Evolutionary conservation across 2,113 vertebrate genomes (phyloP).

Genomic region (Leiothrix lutea): DNA sequence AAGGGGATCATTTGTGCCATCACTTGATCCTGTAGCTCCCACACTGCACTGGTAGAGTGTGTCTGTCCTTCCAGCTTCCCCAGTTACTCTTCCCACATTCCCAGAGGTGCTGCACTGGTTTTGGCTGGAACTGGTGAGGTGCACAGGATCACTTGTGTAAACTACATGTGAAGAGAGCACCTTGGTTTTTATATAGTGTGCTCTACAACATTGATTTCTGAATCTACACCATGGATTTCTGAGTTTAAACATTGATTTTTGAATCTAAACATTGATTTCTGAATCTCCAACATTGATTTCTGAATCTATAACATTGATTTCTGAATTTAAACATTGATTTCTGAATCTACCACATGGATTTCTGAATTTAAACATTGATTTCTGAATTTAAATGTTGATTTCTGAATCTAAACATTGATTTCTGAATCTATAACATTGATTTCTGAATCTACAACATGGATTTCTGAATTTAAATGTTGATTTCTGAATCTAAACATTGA

Average conservation of each 20-base stretch:
- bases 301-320: not conserved
- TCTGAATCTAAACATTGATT: not conserved
- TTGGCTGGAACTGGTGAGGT: not conserved
- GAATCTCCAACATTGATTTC: not conserved
- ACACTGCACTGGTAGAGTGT: not conserved
- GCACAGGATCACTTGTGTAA: not conserved
- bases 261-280: not conserved
- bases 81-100: not conserved
- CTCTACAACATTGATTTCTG: not conserved
- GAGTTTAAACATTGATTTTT: not conserved
- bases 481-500: no score
- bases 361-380: not conserved
- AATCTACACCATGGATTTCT: not conserved
- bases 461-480: no score
- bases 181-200: not conserved
- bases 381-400: not conserved
- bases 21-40: not conserved
- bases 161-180: not conserved
- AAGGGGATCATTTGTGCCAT: not conserved
- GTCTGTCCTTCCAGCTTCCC: not conserved
- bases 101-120: not conserved
- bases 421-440: not conserved
- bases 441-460: not conserved
- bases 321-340: not conserved
- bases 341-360: not conserved